Evolutionary conservation across 2,888 invertebrate species (phyloP).

Genomic region (Auanema freiburgensis): DNA sequence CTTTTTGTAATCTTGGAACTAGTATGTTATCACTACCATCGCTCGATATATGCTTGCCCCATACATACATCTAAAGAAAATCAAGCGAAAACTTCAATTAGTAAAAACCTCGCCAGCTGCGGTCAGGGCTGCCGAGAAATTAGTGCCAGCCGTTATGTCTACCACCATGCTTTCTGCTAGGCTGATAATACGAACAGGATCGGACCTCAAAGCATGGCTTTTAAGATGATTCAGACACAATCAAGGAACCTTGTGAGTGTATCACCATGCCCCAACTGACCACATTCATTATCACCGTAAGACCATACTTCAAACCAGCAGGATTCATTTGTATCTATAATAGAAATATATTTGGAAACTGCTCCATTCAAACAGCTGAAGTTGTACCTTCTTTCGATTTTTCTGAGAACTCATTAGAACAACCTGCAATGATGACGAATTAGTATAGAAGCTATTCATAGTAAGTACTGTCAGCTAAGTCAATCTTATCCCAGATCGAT

Average conservation of each 20-base stretch:
- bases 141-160: conserved; percentile 6
- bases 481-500: background rate
- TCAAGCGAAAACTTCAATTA: too few relatives aligned
- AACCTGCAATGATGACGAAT: background rate
- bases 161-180: conserved; percentile 2
- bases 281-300: conserved; percentile 8
- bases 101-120: conserved; percentile 12
- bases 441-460: background rate
- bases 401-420: background rate
- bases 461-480: background rate
- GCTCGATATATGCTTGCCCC: background rate
- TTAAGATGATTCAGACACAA: background rate
- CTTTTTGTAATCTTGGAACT: too few relatives aligned
- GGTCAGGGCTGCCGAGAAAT: conserved; percentile 6
- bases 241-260: background rate
- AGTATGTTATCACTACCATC: background rate
- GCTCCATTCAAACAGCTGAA: too few relatives aligned
- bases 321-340: too few relatives aligned
- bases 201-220: background rate
- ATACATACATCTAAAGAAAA: conserved; percentile 7
- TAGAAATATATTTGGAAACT: too few relatives aligned
- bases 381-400: too few relatives aligned
- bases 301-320: conserved; percentile 10
- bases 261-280: conserved; percentile 5
- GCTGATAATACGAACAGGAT: background rate